Evolutionary conservation across 2,797 vertebrate genomes (phyloP).

Genomic region (Vireo griseus): DNA sequence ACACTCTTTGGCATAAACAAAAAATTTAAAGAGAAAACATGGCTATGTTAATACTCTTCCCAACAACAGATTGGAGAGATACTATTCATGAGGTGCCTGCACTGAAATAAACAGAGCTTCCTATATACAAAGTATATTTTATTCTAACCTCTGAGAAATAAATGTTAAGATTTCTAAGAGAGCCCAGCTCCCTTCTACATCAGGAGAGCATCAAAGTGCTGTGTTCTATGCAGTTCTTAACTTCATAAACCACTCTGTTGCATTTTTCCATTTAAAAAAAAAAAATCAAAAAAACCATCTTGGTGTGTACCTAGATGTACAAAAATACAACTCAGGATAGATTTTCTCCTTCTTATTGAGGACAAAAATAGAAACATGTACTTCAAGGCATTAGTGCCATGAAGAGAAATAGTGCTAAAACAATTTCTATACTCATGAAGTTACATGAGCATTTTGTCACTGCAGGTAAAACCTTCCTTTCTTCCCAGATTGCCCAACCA

Average conservation of each 20-base stretch:
- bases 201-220: background rate
- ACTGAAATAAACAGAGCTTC: background rate
- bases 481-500: background rate
- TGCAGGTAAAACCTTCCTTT: background rate
- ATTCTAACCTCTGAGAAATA: background rate
- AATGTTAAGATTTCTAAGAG: background rate
- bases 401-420: background rate
- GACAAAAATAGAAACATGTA: background rate
- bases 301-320: background rate
- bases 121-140: background rate
- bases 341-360: background rate
- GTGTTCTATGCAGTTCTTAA: background rate
- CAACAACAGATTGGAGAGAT: background rate
- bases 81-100: background rate
- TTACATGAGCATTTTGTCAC: background rate
- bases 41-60: background rate
- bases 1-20: slow-evolving; percentile 14
- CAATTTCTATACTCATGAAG: background rate
- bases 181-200: background rate
- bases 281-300: too few species aligned
- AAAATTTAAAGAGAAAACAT: background rate
- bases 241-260: background rate
- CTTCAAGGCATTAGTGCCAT: background rate
- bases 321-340: background rate
- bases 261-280: background rate